Conservation (phyloP, 2,113 vertebrate genomes). For the Thunnus thynnus region DNA sequence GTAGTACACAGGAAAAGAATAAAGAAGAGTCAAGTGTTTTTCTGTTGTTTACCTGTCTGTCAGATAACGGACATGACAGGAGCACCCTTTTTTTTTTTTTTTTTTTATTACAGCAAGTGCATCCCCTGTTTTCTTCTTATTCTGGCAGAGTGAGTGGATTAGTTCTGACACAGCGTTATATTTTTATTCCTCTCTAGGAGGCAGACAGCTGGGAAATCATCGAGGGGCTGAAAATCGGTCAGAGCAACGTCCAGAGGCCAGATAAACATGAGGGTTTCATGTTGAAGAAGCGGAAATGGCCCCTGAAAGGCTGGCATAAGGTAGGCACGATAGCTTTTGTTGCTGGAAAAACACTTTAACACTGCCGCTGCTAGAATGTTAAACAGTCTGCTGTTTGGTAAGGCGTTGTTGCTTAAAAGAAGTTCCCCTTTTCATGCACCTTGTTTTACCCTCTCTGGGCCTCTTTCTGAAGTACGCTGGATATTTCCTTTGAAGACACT, state of each 20-base stretch:
- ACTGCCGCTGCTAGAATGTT: slow-evolving; percentile 15
- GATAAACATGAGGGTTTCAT: slow-evolving; percentile 99
- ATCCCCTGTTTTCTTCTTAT: slow-evolving; percentile 1
- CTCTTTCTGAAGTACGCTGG: neutral
- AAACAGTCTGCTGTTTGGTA: slow-evolving; percentile 28
- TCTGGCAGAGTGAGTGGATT: slow-evolving; percentile 23
- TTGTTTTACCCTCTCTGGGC: neutral
- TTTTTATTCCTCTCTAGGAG: slow-evolving; percentile 85
- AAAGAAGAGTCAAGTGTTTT: slow-evolving; percentile 31
- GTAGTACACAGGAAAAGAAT: slow-evolving; percentile 1
- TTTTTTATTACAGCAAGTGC: slow-evolving; percentile 10
- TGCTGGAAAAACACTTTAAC: slow-evolving; percentile 28
- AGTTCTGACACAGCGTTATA: slow-evolving; percentile 32
- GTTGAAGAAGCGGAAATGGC: slow-evolving; percentile 99
- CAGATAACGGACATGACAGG: neutral
- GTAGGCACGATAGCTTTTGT: slow-evolving; percentile 78
- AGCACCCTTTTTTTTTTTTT: slow-evolving; percentile 18
- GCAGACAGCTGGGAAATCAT: slow-evolving; percentile 99
- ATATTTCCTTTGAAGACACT: slow-evolving; percentile 4
- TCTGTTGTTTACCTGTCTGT: slow-evolving; percentile 30
- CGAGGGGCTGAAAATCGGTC: slow-evolving; percentile 97
- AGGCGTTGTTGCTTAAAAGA: slow-evolving; percentile 4
- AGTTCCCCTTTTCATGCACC: slow-evolving; percentile 4
- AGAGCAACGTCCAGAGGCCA: slow-evolving; percentile 96
- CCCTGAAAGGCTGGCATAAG: slow-evolving; percentile 99